These are phyloP conservation scores for Cerceris rybyensis DNA, from an alignment of 2,888 invertebrate species.

Conservation along the genomic window DNA sequence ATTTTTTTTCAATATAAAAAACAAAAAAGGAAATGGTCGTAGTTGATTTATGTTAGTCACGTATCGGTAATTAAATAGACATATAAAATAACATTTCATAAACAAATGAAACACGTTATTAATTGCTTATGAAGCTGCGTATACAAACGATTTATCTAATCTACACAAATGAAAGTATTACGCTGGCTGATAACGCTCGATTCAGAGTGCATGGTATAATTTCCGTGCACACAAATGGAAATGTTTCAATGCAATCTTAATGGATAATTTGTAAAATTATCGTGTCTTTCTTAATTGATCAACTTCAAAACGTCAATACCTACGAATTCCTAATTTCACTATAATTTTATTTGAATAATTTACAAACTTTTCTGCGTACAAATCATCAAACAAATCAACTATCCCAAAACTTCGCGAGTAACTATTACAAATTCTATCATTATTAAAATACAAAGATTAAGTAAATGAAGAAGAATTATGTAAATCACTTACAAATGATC, in stretches of 20 bases:
- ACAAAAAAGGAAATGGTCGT: no score
- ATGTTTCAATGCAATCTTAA: conserved; percentile 1
- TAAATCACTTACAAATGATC: no score
- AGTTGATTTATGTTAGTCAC: no score
- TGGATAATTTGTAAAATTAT: background rate
- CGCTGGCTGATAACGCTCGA: conserved; percentile 26
- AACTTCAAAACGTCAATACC: background rate
- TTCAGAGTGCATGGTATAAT: conserved; percentile 24
- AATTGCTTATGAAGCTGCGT: conserved; percentile 12
- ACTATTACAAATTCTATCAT: no score
- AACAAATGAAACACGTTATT: background rate
- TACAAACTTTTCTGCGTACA: no score
- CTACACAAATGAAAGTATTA: conserved; percentile 41
- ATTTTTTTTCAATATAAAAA: no score
- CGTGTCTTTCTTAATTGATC: background rate
- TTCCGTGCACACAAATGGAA: background rate
- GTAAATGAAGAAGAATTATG: no score
- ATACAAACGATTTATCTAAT: conserved; percentile 46
- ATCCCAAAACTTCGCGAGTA: no score
- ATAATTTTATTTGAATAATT: background rate
- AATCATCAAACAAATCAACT: no score
- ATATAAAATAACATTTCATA: background rate
- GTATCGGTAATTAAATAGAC: background rate
- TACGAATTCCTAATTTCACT: background rate
- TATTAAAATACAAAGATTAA: no score